Evolutionary conservation across 2,797 vertebrate species (phyloP).

Genomic region (Bufotes viridis): DNA sequence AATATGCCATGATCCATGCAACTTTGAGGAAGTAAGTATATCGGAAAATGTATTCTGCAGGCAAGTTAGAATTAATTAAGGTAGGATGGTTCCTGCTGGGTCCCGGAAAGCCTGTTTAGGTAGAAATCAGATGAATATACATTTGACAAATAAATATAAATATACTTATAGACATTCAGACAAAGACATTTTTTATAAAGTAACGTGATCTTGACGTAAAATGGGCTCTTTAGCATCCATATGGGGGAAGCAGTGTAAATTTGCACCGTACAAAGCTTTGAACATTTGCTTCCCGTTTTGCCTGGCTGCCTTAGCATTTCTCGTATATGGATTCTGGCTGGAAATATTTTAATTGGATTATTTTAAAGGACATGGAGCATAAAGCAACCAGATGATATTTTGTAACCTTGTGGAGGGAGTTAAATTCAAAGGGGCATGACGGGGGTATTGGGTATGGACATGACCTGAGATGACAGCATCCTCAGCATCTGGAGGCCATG

Average conservation of each 20-base stretch:
- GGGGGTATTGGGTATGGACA: conserved; percentile 28
- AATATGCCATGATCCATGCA: no score
- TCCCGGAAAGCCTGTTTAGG: no score
- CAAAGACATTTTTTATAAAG: neutral
- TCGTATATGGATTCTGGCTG: conserved; percentile 9
- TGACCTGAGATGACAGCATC: conserved; percentile 55
- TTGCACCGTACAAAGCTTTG: neutral
- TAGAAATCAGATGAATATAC: neutral
- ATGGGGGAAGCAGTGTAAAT: neutral
- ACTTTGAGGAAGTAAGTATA: no score
- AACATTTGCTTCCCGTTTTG: neutral
- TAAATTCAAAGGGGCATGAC: conserved; percentile 20
- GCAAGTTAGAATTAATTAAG: no score
- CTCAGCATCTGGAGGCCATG: conserved; percentile 38
- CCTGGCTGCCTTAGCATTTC: neutral
- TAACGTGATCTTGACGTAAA: neutral
- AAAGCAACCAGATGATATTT: conserved; percentile 58
- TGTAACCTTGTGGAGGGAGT: conserved; percentile 4
- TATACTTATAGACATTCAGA: neutral
- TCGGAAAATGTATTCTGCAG: no score
- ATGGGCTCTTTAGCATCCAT: neutral
- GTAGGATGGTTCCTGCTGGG: no score
- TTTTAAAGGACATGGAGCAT: conserved; percentile 28
- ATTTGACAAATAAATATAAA: neutral
- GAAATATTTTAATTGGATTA: conserved; percentile 41